These are phyloP conservation scores for Oriolus oriolus DNA, from an alignment of 2,113 vertebrate species.

Conservation along the genomic window DNA sequence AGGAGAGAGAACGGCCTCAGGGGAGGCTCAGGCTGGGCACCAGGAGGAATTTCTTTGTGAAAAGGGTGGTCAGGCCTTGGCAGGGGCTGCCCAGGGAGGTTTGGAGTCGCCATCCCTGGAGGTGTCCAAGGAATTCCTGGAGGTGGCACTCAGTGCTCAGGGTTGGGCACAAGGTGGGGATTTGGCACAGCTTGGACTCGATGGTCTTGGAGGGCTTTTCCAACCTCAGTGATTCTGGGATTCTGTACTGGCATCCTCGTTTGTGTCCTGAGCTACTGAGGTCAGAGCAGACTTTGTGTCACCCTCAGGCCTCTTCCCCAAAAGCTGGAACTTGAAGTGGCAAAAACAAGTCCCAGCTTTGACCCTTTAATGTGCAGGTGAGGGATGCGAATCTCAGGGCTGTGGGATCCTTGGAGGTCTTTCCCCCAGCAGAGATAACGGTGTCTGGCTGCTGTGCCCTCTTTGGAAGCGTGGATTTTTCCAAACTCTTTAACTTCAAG, in stretches of 20 bases:
- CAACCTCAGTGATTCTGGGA: background rate
- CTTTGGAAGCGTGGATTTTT: fast-evolving
- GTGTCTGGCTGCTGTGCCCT: fast-evolving
- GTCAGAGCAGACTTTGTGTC: background rate
- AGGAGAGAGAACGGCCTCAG: background rate
- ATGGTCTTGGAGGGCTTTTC: background rate
- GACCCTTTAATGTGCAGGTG: fast-evolving
- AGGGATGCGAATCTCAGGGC: fast-evolving
- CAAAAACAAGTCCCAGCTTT: background rate
- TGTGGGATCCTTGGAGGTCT: background rate
- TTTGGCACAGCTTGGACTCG: fast-evolving
- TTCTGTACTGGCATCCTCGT: background rate
- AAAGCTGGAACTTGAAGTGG: background rate
- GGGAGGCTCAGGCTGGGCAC: fast-evolving
- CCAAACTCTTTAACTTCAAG: background rate
- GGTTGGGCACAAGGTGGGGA: background rate
- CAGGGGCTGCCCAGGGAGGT: background rate
- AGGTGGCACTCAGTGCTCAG: fast-evolving
- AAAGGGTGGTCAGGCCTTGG: fast-evolving
- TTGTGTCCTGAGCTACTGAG: background rate
- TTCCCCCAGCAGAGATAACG: background rate
- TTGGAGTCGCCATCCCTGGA: background rate
- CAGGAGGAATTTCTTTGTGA: background rate
- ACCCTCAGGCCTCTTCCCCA: background rate
- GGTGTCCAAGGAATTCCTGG: background rate